phyloP scores from a whole-genome alignment of 2,888 invertebrate genomes.

The Coenonympha arcania region DNA sequence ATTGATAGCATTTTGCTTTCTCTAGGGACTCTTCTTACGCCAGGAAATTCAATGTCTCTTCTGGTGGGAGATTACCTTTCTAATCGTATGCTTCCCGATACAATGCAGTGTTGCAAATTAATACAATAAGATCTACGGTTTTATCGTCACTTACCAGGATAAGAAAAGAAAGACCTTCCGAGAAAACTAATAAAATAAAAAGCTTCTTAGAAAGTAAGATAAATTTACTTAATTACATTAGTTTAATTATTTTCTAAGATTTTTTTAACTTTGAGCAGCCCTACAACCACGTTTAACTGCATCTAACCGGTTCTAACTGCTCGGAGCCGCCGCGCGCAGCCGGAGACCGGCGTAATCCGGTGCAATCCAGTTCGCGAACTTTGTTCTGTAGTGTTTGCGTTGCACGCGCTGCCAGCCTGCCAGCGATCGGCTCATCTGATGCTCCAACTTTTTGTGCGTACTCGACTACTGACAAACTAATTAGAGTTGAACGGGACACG shows the following conservation, averaged over 20 bases:
- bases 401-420: conserved; percentile 53
- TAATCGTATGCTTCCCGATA: no score
- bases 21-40: no score
- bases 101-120: no score
- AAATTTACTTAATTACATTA: no score
- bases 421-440: conserved; percentile 36
- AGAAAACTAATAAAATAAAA: no score
- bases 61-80: no score
- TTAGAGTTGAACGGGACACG: background rate
- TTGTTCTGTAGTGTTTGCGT: conserved; percentile 58
- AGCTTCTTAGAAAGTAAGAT: no score
- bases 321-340: conserved; percentile 36
- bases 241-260: no score
- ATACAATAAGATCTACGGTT: background rate
- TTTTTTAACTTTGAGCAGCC: no score
- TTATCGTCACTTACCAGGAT: background rate
- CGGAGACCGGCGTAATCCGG: conserved; percentile 49
- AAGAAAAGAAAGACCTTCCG: no score
- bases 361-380: conserved; percentile 61
- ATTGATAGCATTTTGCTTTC: no score
- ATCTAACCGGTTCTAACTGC: conserved; percentile 46
- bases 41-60: no score
- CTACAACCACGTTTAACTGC: conserved; percentile 43
- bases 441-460: conserved; percentile 20
- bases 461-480: conserved; percentile 5